Percentiles rank a stretch among this genome's conserved stretches.
phyloP scores from a whole-genome alignment of 2,113 vertebrate genomes.

The Martes martes region DNA sequence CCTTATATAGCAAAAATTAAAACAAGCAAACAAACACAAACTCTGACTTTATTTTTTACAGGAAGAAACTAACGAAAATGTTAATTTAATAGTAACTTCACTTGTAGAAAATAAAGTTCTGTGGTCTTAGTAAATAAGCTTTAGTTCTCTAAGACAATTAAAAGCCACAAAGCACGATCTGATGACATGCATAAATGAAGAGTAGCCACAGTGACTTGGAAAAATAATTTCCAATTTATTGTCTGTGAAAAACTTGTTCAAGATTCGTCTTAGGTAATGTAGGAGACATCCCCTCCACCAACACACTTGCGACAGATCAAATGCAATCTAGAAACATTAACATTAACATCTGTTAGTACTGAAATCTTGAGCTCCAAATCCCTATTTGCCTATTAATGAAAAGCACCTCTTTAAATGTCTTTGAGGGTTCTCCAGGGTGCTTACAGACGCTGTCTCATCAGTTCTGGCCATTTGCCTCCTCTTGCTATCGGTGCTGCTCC shows the following conservation, averaged over 20 bases:
- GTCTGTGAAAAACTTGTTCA: not conserved
- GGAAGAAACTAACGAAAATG: not conserved
- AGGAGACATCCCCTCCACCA: not conserved
- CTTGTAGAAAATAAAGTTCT: not conserved
- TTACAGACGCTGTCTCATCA: not conserved
- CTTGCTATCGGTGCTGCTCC: not conserved
- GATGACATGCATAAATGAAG: not conserved
- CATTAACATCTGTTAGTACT: not conserved
- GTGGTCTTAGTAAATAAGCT: not conserved
- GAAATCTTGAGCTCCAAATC: not conserved
- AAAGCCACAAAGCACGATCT: conserved; percentile 8
- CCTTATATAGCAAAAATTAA: not conserved
- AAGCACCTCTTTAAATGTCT: not conserved
- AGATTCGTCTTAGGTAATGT: not conserved
- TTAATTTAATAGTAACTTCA: not conserved
- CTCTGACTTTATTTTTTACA: not conserved
- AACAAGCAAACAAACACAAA: not conserved
- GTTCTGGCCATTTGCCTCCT: not conserved
- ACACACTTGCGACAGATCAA: not conserved
- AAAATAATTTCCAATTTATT: conserved; percentile 3
- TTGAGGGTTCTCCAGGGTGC: not conserved
- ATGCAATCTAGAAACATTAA: not conserved
- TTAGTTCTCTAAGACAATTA: conserved; percentile 12
- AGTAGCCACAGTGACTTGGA: not conserved
- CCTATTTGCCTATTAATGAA: not conserved